Evolutionary conservation across 2,113 vertebrate species (phyloP).

Genomic region (Catharus fuscescens): DNA sequence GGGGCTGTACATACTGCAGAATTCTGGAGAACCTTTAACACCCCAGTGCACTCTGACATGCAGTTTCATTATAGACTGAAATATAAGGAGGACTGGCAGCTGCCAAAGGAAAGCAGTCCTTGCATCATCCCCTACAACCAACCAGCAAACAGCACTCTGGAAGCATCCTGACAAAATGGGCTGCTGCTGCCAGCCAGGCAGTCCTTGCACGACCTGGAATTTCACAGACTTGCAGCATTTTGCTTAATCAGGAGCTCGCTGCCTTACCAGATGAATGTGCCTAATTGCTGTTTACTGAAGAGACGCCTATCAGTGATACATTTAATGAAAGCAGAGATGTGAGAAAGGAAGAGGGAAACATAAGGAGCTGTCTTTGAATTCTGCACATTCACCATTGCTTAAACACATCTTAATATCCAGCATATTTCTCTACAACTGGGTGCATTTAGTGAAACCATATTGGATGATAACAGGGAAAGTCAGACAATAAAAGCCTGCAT

Average conservation of each 20-base stretch:
- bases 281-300: background rate
- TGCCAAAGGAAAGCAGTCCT: background rate
- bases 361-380: background rate
- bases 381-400: background rate
- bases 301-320: background rate
- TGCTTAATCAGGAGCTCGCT: background rate
- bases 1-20: background rate
- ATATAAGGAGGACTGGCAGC: background rate
- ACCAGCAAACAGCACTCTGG: background rate
- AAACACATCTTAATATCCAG: background rate
- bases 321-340: background rate
- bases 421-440: background rate
- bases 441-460: background rate
- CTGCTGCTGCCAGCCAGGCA: background rate
- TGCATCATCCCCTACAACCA: accelerated
- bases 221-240: background rate
- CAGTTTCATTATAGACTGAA: background rate
- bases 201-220: background rate
- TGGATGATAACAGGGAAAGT: background rate
- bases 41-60: background rate
- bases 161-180: background rate
- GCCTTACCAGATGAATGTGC: background rate
- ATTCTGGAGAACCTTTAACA: background rate
- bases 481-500: background rate
- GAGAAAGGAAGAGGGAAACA: background rate